Evolutionary conservation across 2,113 vertebrate species (phyloP).

Genomic region (Vulpes lagopus): DNA sequence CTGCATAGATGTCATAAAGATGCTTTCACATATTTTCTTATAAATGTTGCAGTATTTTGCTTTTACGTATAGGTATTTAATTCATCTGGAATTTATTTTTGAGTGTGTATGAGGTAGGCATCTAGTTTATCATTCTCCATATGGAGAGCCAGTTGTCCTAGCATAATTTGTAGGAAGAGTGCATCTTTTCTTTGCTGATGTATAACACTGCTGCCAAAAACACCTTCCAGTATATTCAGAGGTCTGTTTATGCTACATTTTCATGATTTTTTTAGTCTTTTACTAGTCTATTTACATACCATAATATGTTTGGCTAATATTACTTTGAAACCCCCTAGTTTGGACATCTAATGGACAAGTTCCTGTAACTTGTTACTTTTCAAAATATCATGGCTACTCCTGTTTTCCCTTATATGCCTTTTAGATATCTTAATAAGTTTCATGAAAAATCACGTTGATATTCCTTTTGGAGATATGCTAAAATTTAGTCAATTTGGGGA

Average conservation of each 20-base stretch:
- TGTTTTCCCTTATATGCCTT: neutral
- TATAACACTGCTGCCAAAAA: neutral
- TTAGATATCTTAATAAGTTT: neutral
- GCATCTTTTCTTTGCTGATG: neutral
- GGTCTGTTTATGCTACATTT: neutral
- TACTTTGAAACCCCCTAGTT: neutral
- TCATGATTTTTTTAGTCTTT: neutral
- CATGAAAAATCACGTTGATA: neutral
- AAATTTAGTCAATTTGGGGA: neutral
- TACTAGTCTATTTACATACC: neutral
- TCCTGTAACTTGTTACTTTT: neutral
- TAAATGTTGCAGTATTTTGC: neutral
- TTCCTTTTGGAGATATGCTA: neutral
- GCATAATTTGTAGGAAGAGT: neutral
- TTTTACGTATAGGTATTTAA: neutral
- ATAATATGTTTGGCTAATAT: constrained; percentile 1
- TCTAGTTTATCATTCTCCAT: neutral
- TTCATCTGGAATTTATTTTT: constrained; percentile 47
- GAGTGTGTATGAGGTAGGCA: neutral
- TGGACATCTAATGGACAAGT: neutral
- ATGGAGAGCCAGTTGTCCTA: neutral
- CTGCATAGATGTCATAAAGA: neutral
- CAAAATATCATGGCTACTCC: neutral
- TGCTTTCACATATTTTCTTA: neutral
- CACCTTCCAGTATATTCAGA: neutral